These are phyloP conservation scores for Ifrita kowaldi DNA, from an alignment of 2,113 vertebrate genomes.

Conservation along the genomic window DNA sequence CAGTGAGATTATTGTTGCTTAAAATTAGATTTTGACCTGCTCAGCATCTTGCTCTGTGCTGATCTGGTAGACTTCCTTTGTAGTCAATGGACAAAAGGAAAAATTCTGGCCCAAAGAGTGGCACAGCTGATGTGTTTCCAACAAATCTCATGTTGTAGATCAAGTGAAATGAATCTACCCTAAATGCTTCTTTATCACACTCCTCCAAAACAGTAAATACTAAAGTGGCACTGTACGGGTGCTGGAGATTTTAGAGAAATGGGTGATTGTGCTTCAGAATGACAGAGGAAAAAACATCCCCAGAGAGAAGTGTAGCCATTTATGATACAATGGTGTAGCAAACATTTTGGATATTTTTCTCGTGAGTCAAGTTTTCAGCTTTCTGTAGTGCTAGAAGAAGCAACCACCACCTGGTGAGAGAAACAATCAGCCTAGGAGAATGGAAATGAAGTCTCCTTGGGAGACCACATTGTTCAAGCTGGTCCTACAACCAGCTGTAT, in stretches of 20 bases:
- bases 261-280: background rate
- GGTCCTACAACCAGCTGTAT: background rate
- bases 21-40: background rate
- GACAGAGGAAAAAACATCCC: background rate
- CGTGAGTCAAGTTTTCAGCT: background rate
- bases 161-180: background rate
- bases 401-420: background rate
- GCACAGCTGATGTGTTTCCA: background rate
- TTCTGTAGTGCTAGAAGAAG: background rate
- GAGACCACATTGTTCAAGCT: background rate
- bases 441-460: background rate
- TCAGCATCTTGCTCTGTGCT: background rate
- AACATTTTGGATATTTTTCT: background rate
- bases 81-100: background rate
- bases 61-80: background rate
- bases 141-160: background rate
- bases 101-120: background rate
- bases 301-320: background rate
- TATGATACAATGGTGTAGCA: background rate
- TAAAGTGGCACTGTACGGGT: background rate
- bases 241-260: background rate
- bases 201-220: background rate
- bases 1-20: background rate
- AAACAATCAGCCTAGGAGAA: background rate
- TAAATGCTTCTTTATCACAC: background rate